Percentiles rank a stretch among this genome's conserved stretches.
Evolutionary conservation across 2,888 invertebrate genomes (phyloP).

Genomic region (Eupeodes latifasciatus): DNA sequence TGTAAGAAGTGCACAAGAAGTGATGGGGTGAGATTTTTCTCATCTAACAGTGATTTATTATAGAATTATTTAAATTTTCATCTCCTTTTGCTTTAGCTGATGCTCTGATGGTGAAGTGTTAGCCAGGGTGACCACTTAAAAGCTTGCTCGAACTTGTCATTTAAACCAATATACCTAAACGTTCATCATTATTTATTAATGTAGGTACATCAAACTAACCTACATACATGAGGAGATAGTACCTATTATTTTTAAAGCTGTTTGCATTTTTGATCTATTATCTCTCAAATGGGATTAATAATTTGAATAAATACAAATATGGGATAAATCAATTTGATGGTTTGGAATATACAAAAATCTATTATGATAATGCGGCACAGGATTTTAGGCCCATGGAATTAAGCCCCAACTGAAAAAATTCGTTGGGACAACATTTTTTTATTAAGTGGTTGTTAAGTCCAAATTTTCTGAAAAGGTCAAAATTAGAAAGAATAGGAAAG

Average conservation of each 20-base stretch:
- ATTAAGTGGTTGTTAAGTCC: too few relatives aligned
- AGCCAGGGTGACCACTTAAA: slow-evolving; percentile 67
- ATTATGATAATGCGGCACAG: too few relatives aligned
- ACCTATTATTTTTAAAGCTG: slow-evolving; percentile 12
- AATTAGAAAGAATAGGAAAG: too few relatives aligned
- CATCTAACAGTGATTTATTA: slow-evolving; percentile 54
- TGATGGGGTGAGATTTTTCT: slow-evolving; percentile 5
- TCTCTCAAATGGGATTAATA: neutral
- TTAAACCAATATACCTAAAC: slow-evolving; percentile 31
- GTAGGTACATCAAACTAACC: neutral
- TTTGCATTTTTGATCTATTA: slow-evolving; percentile 1
- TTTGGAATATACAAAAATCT: neutral
- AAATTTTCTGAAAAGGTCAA: too few relatives aligned
- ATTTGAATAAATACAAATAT: neutral
- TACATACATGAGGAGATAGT: slow-evolving; percentile 16
- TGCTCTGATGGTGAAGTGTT: slow-evolving; percentile 32
- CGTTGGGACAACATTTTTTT: too few relatives aligned
- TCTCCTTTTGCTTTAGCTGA: slow-evolving; percentile 16
- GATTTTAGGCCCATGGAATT: too few relatives aligned
- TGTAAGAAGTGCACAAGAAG: neutral
- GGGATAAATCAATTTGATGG: neutral
- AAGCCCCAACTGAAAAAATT: too few relatives aligned
- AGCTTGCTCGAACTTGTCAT: slow-evolving; percentile 53
- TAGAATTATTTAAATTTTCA: slow-evolving; percentile 62
- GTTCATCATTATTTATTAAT: slow-evolving; percentile 31